phyloP scores from a whole-genome alignment of 2,888 invertebrate genomes.

The Drosophila bunnanda region DNA sequence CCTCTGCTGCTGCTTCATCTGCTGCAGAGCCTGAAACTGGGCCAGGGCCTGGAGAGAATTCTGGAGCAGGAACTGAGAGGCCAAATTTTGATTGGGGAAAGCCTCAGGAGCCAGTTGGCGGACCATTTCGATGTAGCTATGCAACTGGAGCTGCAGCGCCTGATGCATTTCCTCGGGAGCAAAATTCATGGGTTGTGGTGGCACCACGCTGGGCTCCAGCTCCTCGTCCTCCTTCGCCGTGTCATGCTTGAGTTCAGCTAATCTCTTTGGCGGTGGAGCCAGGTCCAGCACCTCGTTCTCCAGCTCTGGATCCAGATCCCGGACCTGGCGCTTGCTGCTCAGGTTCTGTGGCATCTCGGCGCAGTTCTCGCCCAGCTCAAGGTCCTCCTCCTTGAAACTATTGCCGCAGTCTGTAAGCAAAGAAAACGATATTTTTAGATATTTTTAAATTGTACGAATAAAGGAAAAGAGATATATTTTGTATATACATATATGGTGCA shows the following conservation, averaged over 20 bases:
- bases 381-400: constrained; percentile 72
- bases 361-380: constrained; percentile 42
- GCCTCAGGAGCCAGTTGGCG: constrained; percentile 81
- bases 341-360: constrained; percentile 74
- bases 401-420: constrained; percentile 80
- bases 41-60: constrained; percentile 91
- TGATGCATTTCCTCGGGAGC: constrained; percentile 82
- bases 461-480: constrained; percentile 30
- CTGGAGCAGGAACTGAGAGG: constrained; percentile 90
- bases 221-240: constrained; percentile 11
- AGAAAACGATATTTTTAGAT: constrained; percentile 15
- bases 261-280: constrained; percentile 73
- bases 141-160: constrained; percentile 84
- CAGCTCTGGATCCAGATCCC: constrained; percentile 60
- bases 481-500: constrained; percentile 72
- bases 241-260: constrained; percentile 32
- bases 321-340: constrained; percentile 72
- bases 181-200: constrained; percentile 61
- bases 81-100: constrained; percentile 77
- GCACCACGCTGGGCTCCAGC: constrained; percentile 19
- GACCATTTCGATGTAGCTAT: constrained; percentile 84
- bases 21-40: constrained; percentile 92
- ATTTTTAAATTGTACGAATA: constrained; percentile 59
- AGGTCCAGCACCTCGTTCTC: constrained; percentile 79
- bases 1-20: constrained; percentile 86